These are phyloP conservation scores for Excalfactoria chinensis DNA, from an alignment of 2,113 vertebrate genomes.

Conservation along the genomic window DNA sequence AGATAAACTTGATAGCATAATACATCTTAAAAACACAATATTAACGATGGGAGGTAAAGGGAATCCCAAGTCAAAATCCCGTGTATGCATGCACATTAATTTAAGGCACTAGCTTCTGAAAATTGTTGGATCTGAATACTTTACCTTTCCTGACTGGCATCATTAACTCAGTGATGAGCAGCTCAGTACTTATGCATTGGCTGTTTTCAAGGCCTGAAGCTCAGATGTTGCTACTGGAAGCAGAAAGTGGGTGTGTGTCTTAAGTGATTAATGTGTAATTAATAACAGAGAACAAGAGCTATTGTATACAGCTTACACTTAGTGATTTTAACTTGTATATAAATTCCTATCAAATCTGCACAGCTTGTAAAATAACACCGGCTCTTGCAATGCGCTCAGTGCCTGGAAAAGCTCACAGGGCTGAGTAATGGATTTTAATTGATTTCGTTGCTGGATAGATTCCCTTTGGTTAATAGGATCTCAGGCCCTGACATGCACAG, in stretches of 20 bases:
- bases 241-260: not conserved
- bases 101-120: not conserved
- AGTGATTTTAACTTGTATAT: not conserved
- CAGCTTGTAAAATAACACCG: constrained; percentile 35
- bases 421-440: constrained; percentile 39
- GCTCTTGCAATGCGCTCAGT: not conserved
- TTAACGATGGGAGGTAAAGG: not conserved
- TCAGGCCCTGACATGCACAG: not conserved
- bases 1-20: not conserved
- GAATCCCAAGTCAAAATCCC: not conserved
- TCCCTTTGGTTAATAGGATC: not conserved
- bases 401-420: not conserved
- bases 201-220: constrained; percentile 7
- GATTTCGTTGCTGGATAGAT: constrained; percentile 31
- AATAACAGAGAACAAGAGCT: constrained; percentile 17
- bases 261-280: constrained; percentile 26
- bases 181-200: not conserved
- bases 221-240: not conserved
- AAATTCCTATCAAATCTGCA: not conserved
- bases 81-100: not conserved
- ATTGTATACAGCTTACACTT: constrained; percentile 1
- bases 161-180: not conserved
- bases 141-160: not conserved
- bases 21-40: not conserved
- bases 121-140: not conserved